Evolutionary conservation across 2,113 vertebrate species (phyloP), one percentile per base, ranked within the genome.

Genomic region (Sylvietta virens): DNA sequence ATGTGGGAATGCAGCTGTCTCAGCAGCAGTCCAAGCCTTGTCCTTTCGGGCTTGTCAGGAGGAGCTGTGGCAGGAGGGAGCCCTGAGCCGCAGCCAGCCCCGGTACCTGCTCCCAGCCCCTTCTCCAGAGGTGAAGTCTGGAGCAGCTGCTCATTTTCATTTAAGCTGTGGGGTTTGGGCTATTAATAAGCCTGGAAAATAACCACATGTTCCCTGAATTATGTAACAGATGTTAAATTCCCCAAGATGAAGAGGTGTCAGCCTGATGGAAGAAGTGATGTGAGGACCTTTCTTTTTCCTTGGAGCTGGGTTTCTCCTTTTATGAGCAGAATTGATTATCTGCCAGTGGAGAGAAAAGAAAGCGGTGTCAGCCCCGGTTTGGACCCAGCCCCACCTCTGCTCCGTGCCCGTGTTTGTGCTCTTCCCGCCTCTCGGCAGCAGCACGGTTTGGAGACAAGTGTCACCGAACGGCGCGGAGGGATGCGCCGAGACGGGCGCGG

Each of bases 111-210:
- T 92, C 56, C 85, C 86, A 95, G 69, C 76, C 88, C 15, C 80
- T 61, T 62, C 77, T 74, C 71, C 27, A 42, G 92, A 44, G 93
- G 88, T 96, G 90, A 97, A 93, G 90, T 96, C 95, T 96, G 93
- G 94, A 96, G 94, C 93, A 97, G 88, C 93, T 94, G 88, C 82
- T 93, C 51, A 27, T 90, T 96, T 86, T 88, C 85, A 74, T 83
- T 78, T 16, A 54, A 93, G 53, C 69, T 62, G 64, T 62, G 27
- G 64, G 42, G 15, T 84, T 74, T 71, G 90, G 81, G 85, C 92
- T 97, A 95, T 94, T 95, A 96, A 95, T 96, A 96, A 92, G 80
- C 67, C 67, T 96, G 92, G 95, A 93, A 96, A 95, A 92, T 78
- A 92, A 92, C 90, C 96, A 94, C 90, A 88, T 83, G 86, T 93